Conservation (phyloP, 2,888 invertebrate genomes). For the Frankliniella intonsa region DNA sequence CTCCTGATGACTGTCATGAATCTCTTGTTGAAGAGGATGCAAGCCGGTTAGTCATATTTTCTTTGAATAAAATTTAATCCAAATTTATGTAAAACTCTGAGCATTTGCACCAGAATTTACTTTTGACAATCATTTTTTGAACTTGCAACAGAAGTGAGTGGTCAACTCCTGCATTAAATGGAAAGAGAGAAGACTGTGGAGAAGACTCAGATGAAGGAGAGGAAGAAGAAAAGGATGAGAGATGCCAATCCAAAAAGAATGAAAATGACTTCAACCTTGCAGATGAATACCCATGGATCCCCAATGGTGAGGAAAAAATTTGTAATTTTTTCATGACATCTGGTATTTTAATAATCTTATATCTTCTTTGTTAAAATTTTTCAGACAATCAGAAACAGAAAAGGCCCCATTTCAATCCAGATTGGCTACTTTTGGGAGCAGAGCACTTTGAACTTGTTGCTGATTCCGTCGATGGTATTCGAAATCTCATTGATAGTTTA, state of each 20-base stretch:
- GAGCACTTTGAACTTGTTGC: conserved; percentile 49
- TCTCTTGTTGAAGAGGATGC: neutral
- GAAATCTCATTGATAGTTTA: conserved; percentile 43
- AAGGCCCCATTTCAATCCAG: conserved; percentile 16
- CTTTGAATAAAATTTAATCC: neutral
- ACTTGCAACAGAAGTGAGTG: conserved; percentile 32
- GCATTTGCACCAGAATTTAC: neutral
- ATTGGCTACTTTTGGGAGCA: conserved; percentile 32
- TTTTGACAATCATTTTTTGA: neutral
- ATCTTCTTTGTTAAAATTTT: neutral
- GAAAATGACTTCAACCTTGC: neutral
- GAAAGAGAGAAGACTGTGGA: conserved; percentile 30
- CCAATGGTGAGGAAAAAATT: neutral
- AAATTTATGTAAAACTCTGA: neutral
- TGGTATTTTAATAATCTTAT: neutral
- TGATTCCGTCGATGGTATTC: conserved; percentile 49
- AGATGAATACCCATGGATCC: neutral
- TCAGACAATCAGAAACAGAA: neutral
- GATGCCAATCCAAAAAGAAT: neutral
- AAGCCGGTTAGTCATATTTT: neutral
- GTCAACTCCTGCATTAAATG: neutral
- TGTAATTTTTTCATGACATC: neutral
- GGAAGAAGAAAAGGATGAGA: conserved; percentile 31
- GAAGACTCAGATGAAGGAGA: conserved; percentile 32
- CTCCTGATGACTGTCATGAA: neutral